These are phyloP conservation scores for Nomada ruficornis DNA, from an alignment of 2,888 invertebrate genomes.

Conservation along the genomic window DNA sequence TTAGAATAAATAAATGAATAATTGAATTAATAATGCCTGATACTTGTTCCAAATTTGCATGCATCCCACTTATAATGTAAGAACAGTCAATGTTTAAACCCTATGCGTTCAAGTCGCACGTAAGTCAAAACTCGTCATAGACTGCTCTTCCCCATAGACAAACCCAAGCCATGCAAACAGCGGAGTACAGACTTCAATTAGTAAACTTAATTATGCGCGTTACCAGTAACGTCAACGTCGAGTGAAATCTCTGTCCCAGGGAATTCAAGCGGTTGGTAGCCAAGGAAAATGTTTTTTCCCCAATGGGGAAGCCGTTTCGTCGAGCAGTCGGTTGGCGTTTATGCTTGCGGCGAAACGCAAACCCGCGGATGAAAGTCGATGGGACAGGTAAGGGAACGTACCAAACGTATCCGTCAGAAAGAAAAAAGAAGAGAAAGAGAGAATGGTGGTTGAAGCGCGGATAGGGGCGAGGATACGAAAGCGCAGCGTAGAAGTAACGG, in stretches of 20 bases:
- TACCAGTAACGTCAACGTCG: slow-evolving; percentile 32
- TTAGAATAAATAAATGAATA: no score
- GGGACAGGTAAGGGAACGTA: slow-evolving; percentile 26
- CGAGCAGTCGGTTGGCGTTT: slow-evolving; percentile 52
- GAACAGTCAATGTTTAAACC: no score
- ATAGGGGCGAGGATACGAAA: slow-evolving; percentile 13
- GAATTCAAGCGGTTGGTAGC: slow-evolving; percentile 2
- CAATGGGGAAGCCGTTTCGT: slow-evolving; percentile 33
- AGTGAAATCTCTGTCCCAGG: slow-evolving; percentile 30
- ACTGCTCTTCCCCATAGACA: not conserved
- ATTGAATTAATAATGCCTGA: no score
- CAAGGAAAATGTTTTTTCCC: slow-evolving; percentile 43
- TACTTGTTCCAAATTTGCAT: no score
- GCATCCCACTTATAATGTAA: no score
- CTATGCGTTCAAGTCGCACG: not conserved
- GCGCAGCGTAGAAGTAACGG: slow-evolving; percentile 62
- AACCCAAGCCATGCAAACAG: not conserved
- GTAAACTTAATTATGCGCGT: slow-evolving; percentile 48
- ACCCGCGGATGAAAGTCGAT: slow-evolving; percentile 15
- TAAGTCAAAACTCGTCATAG: not conserved
- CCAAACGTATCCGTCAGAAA: slow-evolving; percentile 13
- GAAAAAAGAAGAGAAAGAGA: slow-evolving; percentile 1
- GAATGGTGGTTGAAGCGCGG: not conserved
- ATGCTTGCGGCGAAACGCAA: slow-evolving; percentile 45
- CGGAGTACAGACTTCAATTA: slow-evolving; percentile 33